Evolutionary conservation across 2,113 vertebrate genomes (phyloP).

Genomic region (Oxygymnocypris stewartii): DNA sequence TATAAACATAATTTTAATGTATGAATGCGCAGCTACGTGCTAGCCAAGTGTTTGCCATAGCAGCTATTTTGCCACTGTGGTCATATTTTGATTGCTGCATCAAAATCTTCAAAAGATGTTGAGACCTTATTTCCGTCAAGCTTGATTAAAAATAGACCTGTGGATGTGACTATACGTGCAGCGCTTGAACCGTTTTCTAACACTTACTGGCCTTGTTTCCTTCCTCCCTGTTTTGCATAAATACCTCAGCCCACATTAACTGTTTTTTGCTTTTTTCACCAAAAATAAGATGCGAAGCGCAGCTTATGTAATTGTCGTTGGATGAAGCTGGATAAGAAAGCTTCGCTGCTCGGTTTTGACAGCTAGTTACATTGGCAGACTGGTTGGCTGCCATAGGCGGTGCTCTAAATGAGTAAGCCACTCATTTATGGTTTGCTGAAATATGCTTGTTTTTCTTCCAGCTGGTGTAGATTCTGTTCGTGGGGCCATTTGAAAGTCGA

Average conservation of each 20-base stretch:
- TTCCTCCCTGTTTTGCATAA: slow-evolving; percentile 56
- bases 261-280: slow-evolving; percentile 23
- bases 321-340: slow-evolving; percentile 41
- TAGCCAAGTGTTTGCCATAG: not conserved
- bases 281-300: slow-evolving; percentile 47
- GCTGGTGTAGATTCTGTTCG: slow-evolving; percentile 16
- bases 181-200: slow-evolving; percentile 46
- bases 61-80: not conserved
- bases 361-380: slow-evolving; percentile 47
- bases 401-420: slow-evolving; percentile 40
- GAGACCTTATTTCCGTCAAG: slow-evolving; percentile 26
- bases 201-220: slow-evolving; percentile 54
- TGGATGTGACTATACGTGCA: slow-evolving; percentile 48
- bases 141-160: slow-evolving; percentile 54
- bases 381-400: slow-evolving; percentile 29
- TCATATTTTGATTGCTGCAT: slow-evolving; percentile 25
- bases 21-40: not conserved
- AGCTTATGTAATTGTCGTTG: slow-evolving; percentile 46
- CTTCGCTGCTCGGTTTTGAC: slow-evolving; percentile 35
- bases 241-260: slow-evolving; percentile 55
- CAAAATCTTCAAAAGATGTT: slow-evolving; percentile 21
- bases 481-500: slow-evolving; percentile 14
- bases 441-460: slow-evolving; percentile 19
- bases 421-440: slow-evolving; percentile 32
- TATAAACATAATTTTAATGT: slow-evolving; percentile 15